These are phyloP conservation scores for Carapus acus DNA, from an alignment of 2,797 vertebrate genomes.

Conservation along the genomic window DNA sequence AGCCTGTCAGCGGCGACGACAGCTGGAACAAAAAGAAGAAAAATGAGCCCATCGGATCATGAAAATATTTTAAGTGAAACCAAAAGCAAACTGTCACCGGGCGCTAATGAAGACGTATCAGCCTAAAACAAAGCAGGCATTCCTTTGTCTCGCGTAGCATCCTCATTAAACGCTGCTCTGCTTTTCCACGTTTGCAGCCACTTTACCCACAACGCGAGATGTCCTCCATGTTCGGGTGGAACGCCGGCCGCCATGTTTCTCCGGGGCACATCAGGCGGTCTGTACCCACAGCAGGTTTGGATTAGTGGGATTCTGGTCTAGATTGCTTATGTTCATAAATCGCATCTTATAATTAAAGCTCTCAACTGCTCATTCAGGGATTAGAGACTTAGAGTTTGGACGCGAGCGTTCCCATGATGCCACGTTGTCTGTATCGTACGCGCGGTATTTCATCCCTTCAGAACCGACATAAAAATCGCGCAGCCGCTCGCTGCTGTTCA, in stretches of 20 bases:
- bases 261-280: slow-evolving; percentile 48
- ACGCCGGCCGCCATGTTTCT: slow-evolving; percentile 48
- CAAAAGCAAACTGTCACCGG: no score
- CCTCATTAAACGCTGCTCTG: slow-evolving; percentile 23
- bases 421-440: slow-evolving; percentile 17
- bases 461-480: slow-evolving; percentile 29
- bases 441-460: not conserved
- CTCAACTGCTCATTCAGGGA: slow-evolving; percentile 45
- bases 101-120: no score
- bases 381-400: slow-evolving; percentile 33
- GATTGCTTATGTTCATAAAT: slow-evolving; percentile 59
- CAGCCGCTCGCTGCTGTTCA: slow-evolving; percentile 34
- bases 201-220: slow-evolving; percentile 30
- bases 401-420: slow-evolving; percentile 27
- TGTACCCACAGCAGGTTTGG: slow-evolving; percentile 59
- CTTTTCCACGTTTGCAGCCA: slow-evolving; percentile 26
- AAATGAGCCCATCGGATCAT: no score
- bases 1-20: not conserved
- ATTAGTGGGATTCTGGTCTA: slow-evolving; percentile 57
- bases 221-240: slow-evolving; percentile 24
- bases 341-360: slow-evolving; percentile 54
- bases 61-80: no score
- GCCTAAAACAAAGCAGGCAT: not conserved
- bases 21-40: no score
- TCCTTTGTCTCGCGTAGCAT: no score